These are phyloP conservation scores for Steinernema feltiae DNA, from an alignment of 1,140 invertebrate genomes.

Conservation along the genomic window DNA sequence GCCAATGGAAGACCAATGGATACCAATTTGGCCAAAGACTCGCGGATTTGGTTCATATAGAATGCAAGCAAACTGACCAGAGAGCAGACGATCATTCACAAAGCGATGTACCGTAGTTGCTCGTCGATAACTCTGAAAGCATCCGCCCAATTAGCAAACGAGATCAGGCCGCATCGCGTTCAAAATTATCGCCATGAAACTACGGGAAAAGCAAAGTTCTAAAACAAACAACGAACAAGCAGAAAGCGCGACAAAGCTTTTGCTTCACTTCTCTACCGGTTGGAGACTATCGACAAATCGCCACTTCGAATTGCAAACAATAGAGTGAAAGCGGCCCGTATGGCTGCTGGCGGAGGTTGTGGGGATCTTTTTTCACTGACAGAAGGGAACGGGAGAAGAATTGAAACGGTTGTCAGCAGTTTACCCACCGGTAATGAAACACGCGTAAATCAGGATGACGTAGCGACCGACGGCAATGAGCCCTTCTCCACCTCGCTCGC, in stretches of 20 bases:
- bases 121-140: neutral
- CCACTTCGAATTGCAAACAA: neutral
- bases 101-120: neutral
- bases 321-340: neutral
- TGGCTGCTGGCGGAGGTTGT: too few relatives aligned
- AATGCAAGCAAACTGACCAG: constrained; percentile 2
- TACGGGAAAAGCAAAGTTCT: constrained; percentile 1
- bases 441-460: too few relatives aligned
- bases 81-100: neutral
- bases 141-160: neutral
- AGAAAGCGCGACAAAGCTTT: neutral
- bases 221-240: neutral
- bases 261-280: neutral
- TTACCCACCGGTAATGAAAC: too few relatives aligned
- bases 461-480: too few relatives aligned
- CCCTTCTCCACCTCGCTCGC: too few relatives aligned
- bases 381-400: neutral
- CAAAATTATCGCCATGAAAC: neutral
- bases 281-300: neutral
- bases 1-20: too few relatives aligned
- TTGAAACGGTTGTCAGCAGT: too few relatives aligned
- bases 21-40: too few relatives aligned
- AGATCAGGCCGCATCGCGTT: neutral
- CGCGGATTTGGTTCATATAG: too few relatives aligned
- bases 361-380: neutral